Percentiles rank a stretch among this genome's conserved stretches.
These are phyloP conservation scores for Poecilia gillii DNA, from an alignment of 2,797 vertebrate genomes.

Conservation along the genomic window DNA sequence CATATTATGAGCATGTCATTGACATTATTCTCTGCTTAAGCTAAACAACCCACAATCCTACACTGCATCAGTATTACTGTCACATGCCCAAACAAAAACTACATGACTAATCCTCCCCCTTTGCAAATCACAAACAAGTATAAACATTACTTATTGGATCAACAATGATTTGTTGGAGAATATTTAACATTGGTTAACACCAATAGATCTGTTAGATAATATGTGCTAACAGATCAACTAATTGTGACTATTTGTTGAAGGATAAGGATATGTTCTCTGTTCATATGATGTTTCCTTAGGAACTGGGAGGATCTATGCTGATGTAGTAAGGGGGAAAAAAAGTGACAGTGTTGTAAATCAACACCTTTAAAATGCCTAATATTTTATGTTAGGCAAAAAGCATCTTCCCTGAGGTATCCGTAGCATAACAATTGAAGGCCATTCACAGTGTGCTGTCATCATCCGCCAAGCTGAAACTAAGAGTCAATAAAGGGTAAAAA, in stretches of 20 bases:
- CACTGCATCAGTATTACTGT: background rate
- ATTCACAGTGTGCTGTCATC: constrained; percentile 60
- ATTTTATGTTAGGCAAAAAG: constrained; percentile 58
- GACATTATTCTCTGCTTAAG: background rate
- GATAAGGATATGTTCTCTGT: background rate
- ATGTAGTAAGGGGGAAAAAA: constrained; percentile 20
- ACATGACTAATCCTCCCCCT: background rate
- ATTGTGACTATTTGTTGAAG: background rate
- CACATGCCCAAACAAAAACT: background rate
- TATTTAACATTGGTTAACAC: background rate
- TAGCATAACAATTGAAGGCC: constrained; percentile 47
- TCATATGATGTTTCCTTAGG: background rate
- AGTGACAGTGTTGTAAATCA: constrained; percentile 56
- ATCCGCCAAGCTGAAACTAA: constrained; percentile 51
- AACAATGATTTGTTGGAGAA: background rate
- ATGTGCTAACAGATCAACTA: background rate
- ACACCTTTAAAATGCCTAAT: constrained; percentile 50
- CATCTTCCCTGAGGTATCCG: constrained; percentile 44
- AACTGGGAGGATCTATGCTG: background rate
- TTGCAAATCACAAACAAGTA: background rate
- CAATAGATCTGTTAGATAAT: background rate
- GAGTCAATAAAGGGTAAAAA: constrained; percentile 67
- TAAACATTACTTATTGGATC: background rate
- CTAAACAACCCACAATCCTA: background rate
- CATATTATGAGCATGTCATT: background rate